A percentile compares a stretch with the other conserved stretches of the same genome.
phyloP scores from a whole-genome alignment of 2,113 vertebrate species.

The Platysternon megacephalum region DNA sequence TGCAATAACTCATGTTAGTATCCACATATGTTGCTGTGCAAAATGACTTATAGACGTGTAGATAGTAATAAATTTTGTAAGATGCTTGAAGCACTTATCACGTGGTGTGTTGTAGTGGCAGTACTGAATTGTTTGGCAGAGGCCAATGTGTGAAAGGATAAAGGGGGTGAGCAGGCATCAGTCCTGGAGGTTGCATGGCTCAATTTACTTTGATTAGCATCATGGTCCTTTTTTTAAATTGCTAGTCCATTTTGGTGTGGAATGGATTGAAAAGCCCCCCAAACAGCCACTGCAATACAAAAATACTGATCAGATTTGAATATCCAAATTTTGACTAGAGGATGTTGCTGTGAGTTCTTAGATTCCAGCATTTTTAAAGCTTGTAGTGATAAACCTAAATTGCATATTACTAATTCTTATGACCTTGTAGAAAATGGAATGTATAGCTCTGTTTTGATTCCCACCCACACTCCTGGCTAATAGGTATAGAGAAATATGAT shows the following conservation, averaged over 20 bases:
- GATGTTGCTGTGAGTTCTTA: not conserved
- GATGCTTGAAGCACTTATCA: slow-evolving; percentile 61
- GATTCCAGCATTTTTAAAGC: slow-evolving; percentile 7
- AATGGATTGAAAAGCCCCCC: not conserved
- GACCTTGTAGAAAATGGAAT: slow-evolving; percentile 40
- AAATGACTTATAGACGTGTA: slow-evolving; percentile 62
- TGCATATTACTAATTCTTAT: slow-evolving; percentile 4
- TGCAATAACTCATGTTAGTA: not conserved
- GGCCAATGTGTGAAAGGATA: slow-evolving; percentile 41
- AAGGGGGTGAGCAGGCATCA: slow-evolving; percentile 38
- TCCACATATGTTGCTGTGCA: slow-evolving; percentile 8
- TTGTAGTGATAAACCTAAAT: slow-evolving; percentile 15
- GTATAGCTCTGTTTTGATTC: not conserved
- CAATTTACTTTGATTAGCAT: not conserved
- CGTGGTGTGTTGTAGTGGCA: not conserved
- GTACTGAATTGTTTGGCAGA: slow-evolving; percentile 66
- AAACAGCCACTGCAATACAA: not conserved
- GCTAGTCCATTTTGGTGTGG: not conserved
- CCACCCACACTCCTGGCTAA: slow-evolving; percentile 8
- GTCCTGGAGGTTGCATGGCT: not conserved
- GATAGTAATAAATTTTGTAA: slow-evolving; percentile 64
- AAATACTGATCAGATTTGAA: not conserved
- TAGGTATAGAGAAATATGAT: not conserved
- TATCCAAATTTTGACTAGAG: slow-evolving; percentile 35
- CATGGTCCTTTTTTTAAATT: not conserved